Base-by-base conservation (phyloP, 1,140 invertebrate species). In the Drepana arcuata region DNA sequence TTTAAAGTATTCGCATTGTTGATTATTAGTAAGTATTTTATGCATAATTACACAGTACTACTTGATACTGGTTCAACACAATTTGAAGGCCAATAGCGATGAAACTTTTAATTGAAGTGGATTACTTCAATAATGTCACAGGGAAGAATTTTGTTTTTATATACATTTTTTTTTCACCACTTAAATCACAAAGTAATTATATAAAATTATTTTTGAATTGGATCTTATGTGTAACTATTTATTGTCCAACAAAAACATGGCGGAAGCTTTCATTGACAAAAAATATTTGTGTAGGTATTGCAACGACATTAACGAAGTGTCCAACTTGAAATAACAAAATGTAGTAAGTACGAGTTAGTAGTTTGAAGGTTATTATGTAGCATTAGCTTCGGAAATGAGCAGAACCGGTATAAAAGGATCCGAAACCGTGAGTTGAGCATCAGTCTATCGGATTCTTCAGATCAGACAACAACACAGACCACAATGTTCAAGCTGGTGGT, bases 401-500 rank as follows among this genome's bases (percentile, higher is more conserved):
- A 47, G 35, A 32, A 16, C 9, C 26, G 31, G 38, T 79, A 79
- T 79, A 79, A 52, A 79, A 75, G 44, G 47, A 54, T 63, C 47
- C 25, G 45, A 24, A 16, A 21, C 29, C 5, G 25, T 13, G 35
- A 46, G 24, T 53, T 48, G 42, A 48, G 46, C 68, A 75, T 75
- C 73, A 78, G 61, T 80, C 58, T 57, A 68, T 70, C 57, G 41
- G 39, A 16, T 48, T 59, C 40, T 46, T 48, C 41, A 46, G 44
- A 47, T 43, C 48, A 52, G 47, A 63, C 55, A 65, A 61, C 68
- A 75, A 68, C 65, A 70, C 71, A 80, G 63, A 84, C 77, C 62
- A 85, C 71, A 49, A 86, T 86, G 85, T 85, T 75, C 69, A 85
- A 85, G 65, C 67, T 86, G 81, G 85, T 87, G 83, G 86, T 87